Base-by-base conservation (phyloP, 2,888 invertebrate species). In the Aleiodes leptofemur region DNA sequence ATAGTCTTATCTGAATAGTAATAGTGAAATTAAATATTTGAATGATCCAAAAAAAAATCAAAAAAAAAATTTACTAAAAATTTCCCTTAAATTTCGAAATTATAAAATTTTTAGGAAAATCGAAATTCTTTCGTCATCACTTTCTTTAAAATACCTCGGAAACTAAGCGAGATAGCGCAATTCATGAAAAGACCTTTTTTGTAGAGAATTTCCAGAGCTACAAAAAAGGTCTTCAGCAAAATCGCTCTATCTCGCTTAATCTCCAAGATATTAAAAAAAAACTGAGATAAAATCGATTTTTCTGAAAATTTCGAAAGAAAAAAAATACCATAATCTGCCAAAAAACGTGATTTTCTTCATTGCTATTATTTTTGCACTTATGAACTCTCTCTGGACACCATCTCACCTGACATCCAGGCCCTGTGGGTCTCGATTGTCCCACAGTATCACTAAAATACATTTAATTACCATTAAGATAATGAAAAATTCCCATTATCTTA, bases 321-420 rank as follows among this genome's bases (percentile, higher is more conserved):
- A 59, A 34, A 69, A 53, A 69, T 86, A 87, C 86, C 83, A 84
- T 84, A 70, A 84, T 82, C 80, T 83, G 84, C 86, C 86, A 86
- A 79, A 86, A 87, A 48, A 86, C 86, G 79, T 86, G 85, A 73
- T 86, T 86, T 81, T 80, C 83, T 76, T 84, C 84, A 80, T 87
- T 84, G 74, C 83, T 86, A 82, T 85, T 84, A n/a, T 23, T 16
- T 13, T 31, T 31, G 57, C 34, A 31, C n/a, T 31, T 13, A 29
- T 34, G 57, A 29, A n/a, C 11, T 11, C 4, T 57, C n/a, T 61
- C 61, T 61, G 61, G 61, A 43, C 61, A 14, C 61, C 61, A 61
- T 14, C 43, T 61, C 4, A 61, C 61, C 38, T 61, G n/a, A 43
- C 61, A 14, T 16, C 61, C 14, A 43, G 43, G 43, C 14, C 14